A percentile compares a stretch with the other conserved stretches of the same genome.
Evolutionary conservation across 2,797 vertebrate species (phyloP).

Genomic region (Enteromius trimaculatus): DNA sequence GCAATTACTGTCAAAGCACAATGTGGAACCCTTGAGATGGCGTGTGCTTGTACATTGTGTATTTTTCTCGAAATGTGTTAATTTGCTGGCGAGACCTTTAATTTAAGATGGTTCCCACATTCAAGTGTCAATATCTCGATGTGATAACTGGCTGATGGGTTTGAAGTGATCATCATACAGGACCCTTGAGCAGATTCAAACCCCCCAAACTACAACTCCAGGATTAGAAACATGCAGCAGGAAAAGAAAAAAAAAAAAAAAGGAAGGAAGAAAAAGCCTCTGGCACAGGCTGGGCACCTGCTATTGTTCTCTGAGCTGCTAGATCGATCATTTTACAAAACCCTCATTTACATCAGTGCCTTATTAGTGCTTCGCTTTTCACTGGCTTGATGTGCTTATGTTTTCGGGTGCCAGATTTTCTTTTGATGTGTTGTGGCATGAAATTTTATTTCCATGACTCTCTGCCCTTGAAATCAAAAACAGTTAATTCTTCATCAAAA

Average conservation of each 20-base stretch:
- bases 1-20: conserved; percentile 59
- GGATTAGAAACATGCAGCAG: conserved; percentile 46
- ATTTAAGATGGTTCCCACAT: conserved; percentile 43
- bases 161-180: conserved; percentile 40
- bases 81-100: conserved; percentile 16
- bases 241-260: not conserved
- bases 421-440: conserved; percentile 47
- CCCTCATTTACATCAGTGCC: conserved; percentile 49
- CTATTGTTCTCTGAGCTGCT: conserved; percentile 41
- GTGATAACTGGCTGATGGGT: conserved; percentile 39
- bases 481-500: conserved; percentile 38
- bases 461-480: conserved; percentile 42
- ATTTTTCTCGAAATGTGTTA: conserved; percentile 11
- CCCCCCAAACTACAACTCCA: conserved; percentile 24
- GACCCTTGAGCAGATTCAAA: conserved; percentile 43
- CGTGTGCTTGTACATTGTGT: not conserved
- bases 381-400: conserved; percentile 41
- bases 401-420: conserved; percentile 39
- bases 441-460: conserved; percentile 33
- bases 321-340: conserved; percentile 48
- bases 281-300: conserved; percentile 20
- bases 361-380: conserved; percentile 46
- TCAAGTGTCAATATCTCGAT: conserved; percentile 46
- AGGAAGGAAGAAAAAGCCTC: conserved; percentile 13
- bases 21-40: conserved; percentile 20